Conservation (phyloP, 2,113 vertebrate genomes). For the Nothobranchius furzeri region DNA sequence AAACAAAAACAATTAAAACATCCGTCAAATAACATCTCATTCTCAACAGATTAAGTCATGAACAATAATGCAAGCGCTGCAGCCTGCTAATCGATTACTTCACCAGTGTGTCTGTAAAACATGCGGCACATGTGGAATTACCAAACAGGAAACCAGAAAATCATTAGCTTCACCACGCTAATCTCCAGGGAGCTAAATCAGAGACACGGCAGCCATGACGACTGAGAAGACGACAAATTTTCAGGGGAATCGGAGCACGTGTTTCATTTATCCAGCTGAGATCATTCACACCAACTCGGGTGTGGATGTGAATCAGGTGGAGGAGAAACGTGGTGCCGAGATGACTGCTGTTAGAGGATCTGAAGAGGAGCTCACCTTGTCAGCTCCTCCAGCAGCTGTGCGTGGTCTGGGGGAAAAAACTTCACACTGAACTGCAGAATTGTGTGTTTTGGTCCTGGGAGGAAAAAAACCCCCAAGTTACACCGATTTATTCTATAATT, state of each 20-base stretch:
- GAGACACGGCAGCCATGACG: conserved; percentile 52
- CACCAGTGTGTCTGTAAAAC: conserved; percentile 16
- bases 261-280: conserved; percentile 34
- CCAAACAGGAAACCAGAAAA: conserved; percentile 42
- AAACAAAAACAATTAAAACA: conserved; percentile 19
- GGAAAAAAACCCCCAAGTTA: not conserved
- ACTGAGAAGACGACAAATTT: conserved; percentile 39
- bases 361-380: conserved; percentile 84
- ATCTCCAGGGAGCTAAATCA: conserved; percentile 48
- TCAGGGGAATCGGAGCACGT: conserved; percentile 7
- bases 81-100: conserved; percentile 1
- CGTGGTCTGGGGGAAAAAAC: conserved; percentile 95
- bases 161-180: conserved; percentile 41
- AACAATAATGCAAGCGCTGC: not conserved
- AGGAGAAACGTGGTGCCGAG: not conserved
- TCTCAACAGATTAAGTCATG: not conserved
- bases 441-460: conserved; percentile 89
- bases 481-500: no score
- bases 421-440: conserved; percentile 95
- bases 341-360: not conserved
- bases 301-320: conserved; percentile 6
- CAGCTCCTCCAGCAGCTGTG: conserved; percentile 95
- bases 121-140: conserved; percentile 11
- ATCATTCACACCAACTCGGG: conserved; percentile 11
- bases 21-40: not conserved